Percentiles rank a stretch among this genome's conserved stretches.
Evolutionary conservation across 2,888 invertebrate species (phyloP).

Genomic region (Hypsopygia costalis): DNA sequence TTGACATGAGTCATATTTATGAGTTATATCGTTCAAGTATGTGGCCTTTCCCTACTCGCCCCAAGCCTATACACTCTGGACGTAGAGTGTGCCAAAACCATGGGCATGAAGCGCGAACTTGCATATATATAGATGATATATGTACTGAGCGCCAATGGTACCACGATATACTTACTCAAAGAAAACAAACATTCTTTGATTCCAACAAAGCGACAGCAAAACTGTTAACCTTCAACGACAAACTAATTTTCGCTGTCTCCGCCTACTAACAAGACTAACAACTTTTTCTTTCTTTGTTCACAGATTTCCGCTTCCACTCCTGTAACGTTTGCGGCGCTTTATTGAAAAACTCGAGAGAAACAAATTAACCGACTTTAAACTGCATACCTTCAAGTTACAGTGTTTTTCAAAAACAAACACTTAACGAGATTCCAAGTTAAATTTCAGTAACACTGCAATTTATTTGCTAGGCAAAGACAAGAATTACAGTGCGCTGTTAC

Average conservation of each 20-base stretch:
- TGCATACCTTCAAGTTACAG: conserved; percentile 18
- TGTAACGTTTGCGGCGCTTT: conserved; percentile 37
- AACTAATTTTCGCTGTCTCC: conserved; percentile 40
- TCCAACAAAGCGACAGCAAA: background rate
- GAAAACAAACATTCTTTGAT: too few relatives aligned
- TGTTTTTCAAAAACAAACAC: conserved; percentile 19
- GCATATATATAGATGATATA: too few relatives aligned
- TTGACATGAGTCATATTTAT: too few relatives aligned
- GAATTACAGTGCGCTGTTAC: conserved; percentile 16
- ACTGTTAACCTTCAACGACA: conserved; percentile 31
- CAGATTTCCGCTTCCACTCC: conserved; percentile 51
- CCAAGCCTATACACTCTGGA: too few relatives aligned
- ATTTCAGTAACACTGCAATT: conserved; percentile 6
- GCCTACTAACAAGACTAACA: conserved; percentile 66
- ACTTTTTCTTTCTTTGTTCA: conserved; percentile 62
- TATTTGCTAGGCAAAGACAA: conserved; percentile 18
- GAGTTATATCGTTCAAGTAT: too few relatives aligned
- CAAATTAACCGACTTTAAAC: conserved; percentile 24
- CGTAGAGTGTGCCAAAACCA: too few relatives aligned
- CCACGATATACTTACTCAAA: too few relatives aligned
- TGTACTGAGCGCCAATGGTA: too few relatives aligned
- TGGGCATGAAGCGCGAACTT: too few relatives aligned
- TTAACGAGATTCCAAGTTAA: conserved; percentile 25
- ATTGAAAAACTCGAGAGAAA: conserved; percentile 39
- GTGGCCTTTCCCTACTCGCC: too few relatives aligned